These are phyloP conservation scores for Crepidodera aurea DNA, from an alignment of 2,888 invertebrate genomes.

Conservation along the genomic window DNA sequence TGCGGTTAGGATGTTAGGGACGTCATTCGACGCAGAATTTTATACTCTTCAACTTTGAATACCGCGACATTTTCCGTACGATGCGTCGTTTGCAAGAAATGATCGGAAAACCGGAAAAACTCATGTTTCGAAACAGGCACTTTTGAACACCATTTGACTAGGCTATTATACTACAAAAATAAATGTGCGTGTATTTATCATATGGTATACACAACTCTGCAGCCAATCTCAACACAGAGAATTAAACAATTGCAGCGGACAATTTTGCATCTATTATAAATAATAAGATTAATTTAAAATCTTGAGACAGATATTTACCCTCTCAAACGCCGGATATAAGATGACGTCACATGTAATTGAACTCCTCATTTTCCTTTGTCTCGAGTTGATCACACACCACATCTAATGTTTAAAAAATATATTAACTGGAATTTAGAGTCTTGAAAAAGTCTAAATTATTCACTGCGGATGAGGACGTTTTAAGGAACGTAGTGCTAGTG, in stretches of 20 bases:
- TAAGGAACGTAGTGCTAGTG: slow-evolving; percentile 32
- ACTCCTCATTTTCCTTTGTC: slow-evolving; percentile 25
- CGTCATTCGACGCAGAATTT: too few species aligned
- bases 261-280: slow-evolving; percentile 54
- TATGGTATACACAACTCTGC: too few species aligned
- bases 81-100: too few species aligned
- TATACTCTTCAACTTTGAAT: too few species aligned
- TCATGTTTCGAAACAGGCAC: too few species aligned
- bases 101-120: too few species aligned
- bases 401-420: background rate
- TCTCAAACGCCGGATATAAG: slow-evolving; percentile 46
- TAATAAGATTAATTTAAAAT: slow-evolving; percentile 53
- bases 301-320: slow-evolving; percentile 47
- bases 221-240: slow-evolving; percentile 4
- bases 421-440: background rate
- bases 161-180: too few species aligned
- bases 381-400: background rate
- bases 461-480: slow-evolving; percentile 37
- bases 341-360: slow-evolving; percentile 52
- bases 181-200: too few species aligned
- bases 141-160: too few species aligned
- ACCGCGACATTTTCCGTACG: too few species aligned
- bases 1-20: too few species aligned
- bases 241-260: slow-evolving; percentile 46
- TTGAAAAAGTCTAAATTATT: slow-evolving; percentile 2